Base-by-base conservation (phyloP, 1,140 invertebrate species). In the Polypedilum pembai region DNA sequence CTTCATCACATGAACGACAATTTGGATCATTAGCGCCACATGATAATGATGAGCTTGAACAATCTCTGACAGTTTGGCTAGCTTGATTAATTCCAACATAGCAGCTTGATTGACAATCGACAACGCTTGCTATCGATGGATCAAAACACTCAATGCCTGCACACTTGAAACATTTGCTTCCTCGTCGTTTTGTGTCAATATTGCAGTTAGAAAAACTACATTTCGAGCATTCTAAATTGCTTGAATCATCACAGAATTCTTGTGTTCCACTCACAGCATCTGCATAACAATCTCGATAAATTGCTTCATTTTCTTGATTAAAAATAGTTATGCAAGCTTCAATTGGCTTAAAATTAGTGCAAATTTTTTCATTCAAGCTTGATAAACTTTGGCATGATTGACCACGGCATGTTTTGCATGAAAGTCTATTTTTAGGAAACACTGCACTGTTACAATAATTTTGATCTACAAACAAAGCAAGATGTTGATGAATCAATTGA, bases 251-350 rank as follows among this genome's bases (percentile, higher is more conserved):
- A 10, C 65, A 69, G 7, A 69, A 18, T 69, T 21, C 65, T 69
- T 21, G 17, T 21, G 65, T 69, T 69, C 18, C 65, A 7, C 3
- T 10, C 1, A 7, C n/a, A 1, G 17, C 20, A 69, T 69, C 65
- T n/a, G 15, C 65, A 20, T 69, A 69, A 12, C 65, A 69, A 18
- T 69, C 65, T 18, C 65, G 5, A 18, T 69, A 69, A 69, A 69
- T 69, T 8, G 18, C 65, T 20, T 69, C 18, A 69, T 69, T 20
- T 7, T 69, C 17, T 20, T n/a, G 15, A 18, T 18, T 18, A 5
- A 20, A 69, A 69, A 69, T 18, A 20, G 65, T 69, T 20, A 69
- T 69, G 20, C 65, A 69, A 10, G 4, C 17, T 20, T 69, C 17
- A 20, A 18, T 20, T 10, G n/a, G 1, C 1, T 18, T 20, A 69